A percentile compares a stretch with the other conserved stretches of the same genome.
phyloP scores from a whole-genome alignment of 64 coral and sea anemone species.

The Pocillopora damicornis region DNA sequence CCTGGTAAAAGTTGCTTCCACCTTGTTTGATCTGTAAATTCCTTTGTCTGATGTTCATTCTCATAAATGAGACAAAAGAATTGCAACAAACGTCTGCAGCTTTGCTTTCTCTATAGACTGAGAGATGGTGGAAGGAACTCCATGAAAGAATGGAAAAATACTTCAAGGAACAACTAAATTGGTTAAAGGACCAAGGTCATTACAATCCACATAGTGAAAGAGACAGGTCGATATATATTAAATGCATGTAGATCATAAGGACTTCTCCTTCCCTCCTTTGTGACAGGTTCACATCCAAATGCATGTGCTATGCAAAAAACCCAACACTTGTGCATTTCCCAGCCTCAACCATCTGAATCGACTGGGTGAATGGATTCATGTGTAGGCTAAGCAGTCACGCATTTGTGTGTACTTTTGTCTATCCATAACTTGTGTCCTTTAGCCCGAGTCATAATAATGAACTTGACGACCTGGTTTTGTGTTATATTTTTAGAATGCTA shows the following conservation, averaged over 20 bases:
- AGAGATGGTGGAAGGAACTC: constrained; percentile 72
- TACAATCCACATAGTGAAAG: constrained; percentile 62
- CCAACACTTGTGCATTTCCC: too few species aligned
- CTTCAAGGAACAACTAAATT: constrained; percentile 65
- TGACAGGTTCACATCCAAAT: not conserved
- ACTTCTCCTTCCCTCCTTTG: not conserved
- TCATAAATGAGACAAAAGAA: too few species aligned
- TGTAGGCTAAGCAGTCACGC: too few species aligned
- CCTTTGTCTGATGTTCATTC: too few species aligned
- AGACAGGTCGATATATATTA: constrained; percentile 38
- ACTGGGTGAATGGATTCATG: too few species aligned
- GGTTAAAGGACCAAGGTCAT: constrained; percentile 72
- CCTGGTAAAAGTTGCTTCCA: too few species aligned
- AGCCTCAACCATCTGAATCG: too few species aligned
- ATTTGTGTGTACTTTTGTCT: not conserved
- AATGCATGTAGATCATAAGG: not conserved
- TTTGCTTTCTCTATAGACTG: constrained; percentile 18
- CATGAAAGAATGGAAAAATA: constrained; percentile 60
- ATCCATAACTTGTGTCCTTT: not conserved
- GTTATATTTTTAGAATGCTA: constrained; percentile 19
- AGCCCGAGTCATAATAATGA: not conserved
- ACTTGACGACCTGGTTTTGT: not conserved
- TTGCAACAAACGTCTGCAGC: too few species aligned
- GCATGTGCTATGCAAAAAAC: not conserved
- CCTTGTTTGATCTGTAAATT: too few species aligned